Evolutionary conservation across 2,888 invertebrate genomes (phyloP), one percentile per base, ranked within the genome.

Genomic region (Dynastes tityus): DNA sequence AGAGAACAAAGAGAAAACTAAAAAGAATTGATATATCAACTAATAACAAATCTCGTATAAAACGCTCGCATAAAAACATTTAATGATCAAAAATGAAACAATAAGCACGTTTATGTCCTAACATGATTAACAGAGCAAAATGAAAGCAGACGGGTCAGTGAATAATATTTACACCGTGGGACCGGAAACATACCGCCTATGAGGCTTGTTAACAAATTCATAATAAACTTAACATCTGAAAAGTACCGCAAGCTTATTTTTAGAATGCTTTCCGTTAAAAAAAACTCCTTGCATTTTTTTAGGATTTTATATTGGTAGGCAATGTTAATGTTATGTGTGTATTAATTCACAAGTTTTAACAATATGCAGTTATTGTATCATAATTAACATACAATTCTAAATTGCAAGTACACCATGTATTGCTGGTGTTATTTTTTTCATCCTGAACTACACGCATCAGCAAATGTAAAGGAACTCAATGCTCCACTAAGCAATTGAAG

Each of bases 1-100:
- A 49, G 68, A 77, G 55, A 65, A 77, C 58, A 67, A 65, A 53
- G 65, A 77, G 68, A 55, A 13, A 29, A 63, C 29, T 32, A 29
- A 9, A 55, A 55, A 63, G 13, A 5, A 11, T 32, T 37, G 11
- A 63, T 29, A 32, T 29, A 32, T 32, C 37, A 37, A 77, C 16
- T 55, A 32, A 68, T 55, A 45, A 51, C 27, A 27, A 78, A 73
- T 78, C 37, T 32, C 70, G 22, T 22, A 29, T 45, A 67, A 67
- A 67, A 27, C 13, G 45, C 45, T 67, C 37, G 37, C 37, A 67
- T 67, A 67, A 67, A 67, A 45, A 22, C 8, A 45, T 45, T 45
- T 67, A 67, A 67, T 49, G 45, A 27, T 49, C 27, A 4, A 3
- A 45, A 27, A 16, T 67, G 2, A 67, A 45, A 49, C 32, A 22